Evolutionary conservation across 2,113 vertebrate genomes (phyloP).

Genomic region (Nasalis larvatus): DNA sequence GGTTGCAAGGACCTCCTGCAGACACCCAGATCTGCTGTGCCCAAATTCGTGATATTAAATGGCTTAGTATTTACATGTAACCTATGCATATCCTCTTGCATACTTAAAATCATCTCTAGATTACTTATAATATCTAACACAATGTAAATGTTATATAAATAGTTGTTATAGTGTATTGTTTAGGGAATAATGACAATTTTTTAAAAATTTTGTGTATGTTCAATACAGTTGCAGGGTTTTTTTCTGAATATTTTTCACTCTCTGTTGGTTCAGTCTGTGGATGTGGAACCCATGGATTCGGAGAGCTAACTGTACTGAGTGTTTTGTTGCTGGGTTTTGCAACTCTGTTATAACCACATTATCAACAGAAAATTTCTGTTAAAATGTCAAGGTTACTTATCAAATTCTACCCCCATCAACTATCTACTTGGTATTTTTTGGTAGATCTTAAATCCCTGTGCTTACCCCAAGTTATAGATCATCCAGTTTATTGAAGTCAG

Average conservation of each 20-base stretch:
- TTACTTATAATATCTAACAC: background rate
- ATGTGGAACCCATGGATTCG: background rate
- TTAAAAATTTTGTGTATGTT: background rate
- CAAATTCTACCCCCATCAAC: background rate
- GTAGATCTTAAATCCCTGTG: background rate
- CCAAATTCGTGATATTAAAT: background rate
- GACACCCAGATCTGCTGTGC: background rate
- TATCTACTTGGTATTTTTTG: background rate
- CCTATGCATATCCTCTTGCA: background rate
- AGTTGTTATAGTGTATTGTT: background rate
- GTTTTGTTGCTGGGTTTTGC: background rate
- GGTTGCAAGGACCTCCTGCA: background rate
- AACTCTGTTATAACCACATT: background rate
- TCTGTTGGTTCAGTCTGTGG: background rate
- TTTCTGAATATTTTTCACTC: background rate
- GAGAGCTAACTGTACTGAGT: background rate
- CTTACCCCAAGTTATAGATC: background rate
- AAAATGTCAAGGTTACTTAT: background rate
- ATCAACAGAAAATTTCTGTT: background rate
- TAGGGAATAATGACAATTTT: background rate
- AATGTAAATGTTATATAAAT: background rate
- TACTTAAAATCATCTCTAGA: background rate
- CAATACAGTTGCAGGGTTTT: background rate
- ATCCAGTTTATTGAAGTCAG: slow-evolving; percentile 16
- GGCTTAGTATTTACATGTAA: background rate